A percentile compares a stretch with the other conserved stretches of the same genome.
These are phyloP conservation scores for Sphaerodactylus townsendi DNA, from an alignment of 2,113 vertebrate genomes.

Conservation along the genomic window DNA sequence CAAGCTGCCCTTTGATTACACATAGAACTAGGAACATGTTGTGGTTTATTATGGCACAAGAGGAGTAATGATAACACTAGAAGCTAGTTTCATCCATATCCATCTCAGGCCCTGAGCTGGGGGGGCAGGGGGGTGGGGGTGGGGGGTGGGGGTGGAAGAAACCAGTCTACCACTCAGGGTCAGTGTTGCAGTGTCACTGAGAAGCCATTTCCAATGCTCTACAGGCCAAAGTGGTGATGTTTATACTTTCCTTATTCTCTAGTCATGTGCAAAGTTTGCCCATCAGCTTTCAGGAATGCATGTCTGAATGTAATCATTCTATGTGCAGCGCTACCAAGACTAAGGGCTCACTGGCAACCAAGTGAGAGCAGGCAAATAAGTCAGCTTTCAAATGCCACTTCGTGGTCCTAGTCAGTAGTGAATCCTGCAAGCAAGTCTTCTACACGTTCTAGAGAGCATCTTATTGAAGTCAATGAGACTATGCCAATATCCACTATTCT, in stretches of 20 bases:
- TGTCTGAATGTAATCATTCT: not conserved
- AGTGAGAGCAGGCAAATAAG: not conserved
- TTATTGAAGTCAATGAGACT: too few relatives aligned
- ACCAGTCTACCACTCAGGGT: too few relatives aligned
- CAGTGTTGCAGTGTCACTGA: not conserved
- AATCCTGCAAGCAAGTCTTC: not conserved
- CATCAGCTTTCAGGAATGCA: not conserved
- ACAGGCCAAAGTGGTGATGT: not conserved
- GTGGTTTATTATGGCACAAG: not conserved
- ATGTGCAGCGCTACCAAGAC: not conserved
- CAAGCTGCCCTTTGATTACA: rapidly evolving
- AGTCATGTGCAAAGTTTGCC: not conserved
- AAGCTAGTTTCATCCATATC: not conserved
- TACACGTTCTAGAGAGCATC: not conserved
- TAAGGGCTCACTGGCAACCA: not conserved
- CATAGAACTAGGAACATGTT: rapidly evolving
- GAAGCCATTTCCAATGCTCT: not conserved
- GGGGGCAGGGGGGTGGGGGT: too few relatives aligned
- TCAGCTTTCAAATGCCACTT: not conserved
- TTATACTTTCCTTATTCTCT: not conserved
- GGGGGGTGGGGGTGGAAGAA: not conserved
- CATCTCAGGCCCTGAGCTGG: not conserved
- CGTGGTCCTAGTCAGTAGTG: not conserved
- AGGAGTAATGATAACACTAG: not conserved
- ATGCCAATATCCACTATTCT: too few relatives aligned